Evolutionary conservation across 2,113 vertebrate species (phyloP), one percentile per base, ranked within the genome.

Genomic region (Onychostruthus taczanowskii): DNA sequence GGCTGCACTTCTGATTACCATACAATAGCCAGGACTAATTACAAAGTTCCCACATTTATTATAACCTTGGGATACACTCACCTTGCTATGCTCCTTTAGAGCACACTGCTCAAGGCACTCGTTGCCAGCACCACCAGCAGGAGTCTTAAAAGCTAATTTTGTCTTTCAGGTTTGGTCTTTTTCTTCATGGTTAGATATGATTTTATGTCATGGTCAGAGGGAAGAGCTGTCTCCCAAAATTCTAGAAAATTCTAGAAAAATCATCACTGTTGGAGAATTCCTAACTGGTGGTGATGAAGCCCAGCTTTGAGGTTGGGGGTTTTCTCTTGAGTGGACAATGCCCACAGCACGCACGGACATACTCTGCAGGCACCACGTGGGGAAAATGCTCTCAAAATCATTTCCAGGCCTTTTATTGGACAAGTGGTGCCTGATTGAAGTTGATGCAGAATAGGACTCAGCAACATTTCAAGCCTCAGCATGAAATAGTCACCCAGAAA

Each of bases 1-100:
- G 44, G 10, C 53, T 86, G 76, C 53, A 23, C 72, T 88, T 53
- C 41, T 43, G 63, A 93, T 95, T 88, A 46, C 49, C 78, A 39
- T 16, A 49, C 70, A 84, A 83, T 17, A 73, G 53, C 28, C 64
- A 69, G 75, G 70, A 82, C 49, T 85, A 93, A 94, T 73, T 85
- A 81, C 85, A 47, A 55, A 68, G 62, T 58, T 83, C 79, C 75
- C 53, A 30, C 58, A 5, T 31, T 24, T 19, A 85, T 59, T 88
- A 80, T 39, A 86, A 92, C 93, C 72, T 77, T 41, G 83, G 73
- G 72, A 50, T 58, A 41, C 1, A 1, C 70, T 88, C 50, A 23
- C 47, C 64, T 92, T 59, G 76, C 75, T 77, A 46, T 16, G 61
- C 69, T 28, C 6, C 84, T 87, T 70, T 18, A 66, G 39, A 84